Base-by-base conservation (phyloP, 2,888 invertebrate genomes). In the Lepidonotus clava region DNA sequence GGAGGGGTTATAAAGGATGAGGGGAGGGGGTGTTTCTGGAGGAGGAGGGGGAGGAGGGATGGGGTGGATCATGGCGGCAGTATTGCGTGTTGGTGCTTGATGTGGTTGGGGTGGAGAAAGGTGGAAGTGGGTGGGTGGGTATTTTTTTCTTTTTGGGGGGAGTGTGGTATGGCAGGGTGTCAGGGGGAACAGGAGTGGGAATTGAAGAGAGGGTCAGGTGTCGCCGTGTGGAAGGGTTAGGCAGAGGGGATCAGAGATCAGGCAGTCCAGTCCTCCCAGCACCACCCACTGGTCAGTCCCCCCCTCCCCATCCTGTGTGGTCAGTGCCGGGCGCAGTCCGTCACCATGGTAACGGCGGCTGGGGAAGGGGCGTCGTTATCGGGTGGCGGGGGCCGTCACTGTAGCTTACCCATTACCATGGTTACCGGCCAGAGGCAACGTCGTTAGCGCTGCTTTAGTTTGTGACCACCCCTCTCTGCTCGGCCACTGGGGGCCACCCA, bases 271-370 rank as follows among this genome's bases (percentile, higher is more conserved):
- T n/a, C n/a, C n/a, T n/a, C n/a, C n/a, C n/a, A n/a, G n/a, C n/a
- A n/a, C n/a, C n/a, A n/a, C n/a, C n/a, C n/a, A n/a, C n/a, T n/a
- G n/a, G n/a, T n/a, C n/a, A n/a, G n/a, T n/a, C n/a, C 61, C 61
- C 24, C 28, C 24, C 61, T 71, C 38, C 71, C 46, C 46, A 46
- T 18, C 46, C 8, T 18, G 18, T 11, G 71, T 71, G 71, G 71
- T 71, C 71, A 71, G 71, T 56, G 56, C 18, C n/a, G n/a, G n/a
- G n/a, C n/a, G n/a, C n/a, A n/a, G n/a, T n/a, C 18, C 71, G 71
- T 71, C 61, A 32, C 61, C 61, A 61, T 71, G 71, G 71, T 71
- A 71, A 71, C 71, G 36, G 14, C 38, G 24, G 61, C 24, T 34
- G 71, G 18, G 38, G 36, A 71, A 71, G 71, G 71, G 56, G 34